Base-by-base conservation (phyloP, 92 coral and sea anemone species). In the Chrysogorgia sp. region DNA sequence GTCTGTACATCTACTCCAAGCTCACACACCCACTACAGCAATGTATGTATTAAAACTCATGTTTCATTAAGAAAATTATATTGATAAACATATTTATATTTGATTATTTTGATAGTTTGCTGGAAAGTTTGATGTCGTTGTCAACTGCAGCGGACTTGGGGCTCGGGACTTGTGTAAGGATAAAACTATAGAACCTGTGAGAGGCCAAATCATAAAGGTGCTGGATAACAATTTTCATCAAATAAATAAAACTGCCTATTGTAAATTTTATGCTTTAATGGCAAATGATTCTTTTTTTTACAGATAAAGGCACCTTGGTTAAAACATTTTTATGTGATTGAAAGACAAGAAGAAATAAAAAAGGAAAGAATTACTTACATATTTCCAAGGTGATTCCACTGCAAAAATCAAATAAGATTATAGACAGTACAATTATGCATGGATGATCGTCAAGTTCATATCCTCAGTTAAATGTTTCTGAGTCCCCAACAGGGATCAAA, bases 121-220 rank as follows among this genome's bases (percentile, higher is more conserved):
- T 71, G 96, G 74, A 35, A 34, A 40, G 30, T 93, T 82, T 86
- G 96, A 88, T 86, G 96, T 93, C 31, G 86, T 93, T 63, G 97
- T 93, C 0, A 93, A 93, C 75, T 93, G 97, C 77, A 40, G 85
- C 61, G 97, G 93, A 20, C 58, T 93, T 76, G 58, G 90, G 67
- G 91, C 96, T 6, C 69, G 85, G 40, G 87, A 86, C 65, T 83
- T 93, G 75, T 85, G 87, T 9, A 79, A 76, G 55, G 97, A 93
- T 66, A 25, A 34, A 41, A 59, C 65, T 24, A 17, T 93, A 50
- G 45, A 76, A 19, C 97, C 97, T 28, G 67, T 86, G 64, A 81
- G 97, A 72, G 97, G 97, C 66, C 97, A 93, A 82, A 86, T 93
- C 1, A 70, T 93, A 41, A 87, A 96, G 67, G 97, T 93, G 82